Evolutionary conservation across 2,888 invertebrate genomes (phyloP).

Genomic region (Nephrotoma flavescens): DNA sequence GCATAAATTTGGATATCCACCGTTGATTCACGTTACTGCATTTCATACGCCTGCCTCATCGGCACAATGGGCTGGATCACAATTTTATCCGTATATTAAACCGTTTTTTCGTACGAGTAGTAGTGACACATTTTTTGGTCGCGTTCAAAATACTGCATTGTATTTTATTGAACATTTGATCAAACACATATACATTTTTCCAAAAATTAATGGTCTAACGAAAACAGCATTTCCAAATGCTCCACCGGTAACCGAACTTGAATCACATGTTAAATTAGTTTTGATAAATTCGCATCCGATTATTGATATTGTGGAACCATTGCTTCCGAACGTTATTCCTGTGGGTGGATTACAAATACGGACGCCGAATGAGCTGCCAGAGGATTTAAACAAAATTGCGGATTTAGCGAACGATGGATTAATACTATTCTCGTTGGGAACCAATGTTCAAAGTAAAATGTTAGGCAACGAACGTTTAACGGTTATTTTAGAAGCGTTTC

Average conservation of each 20-base stretch:
- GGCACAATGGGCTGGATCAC: conserved; percentile 16
- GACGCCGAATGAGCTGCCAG: conserved; percentile 12
- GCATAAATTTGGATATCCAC: conserved; percentile 22
- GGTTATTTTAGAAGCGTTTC: conserved; percentile 19
- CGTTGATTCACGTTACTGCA: conserved; percentile 20
- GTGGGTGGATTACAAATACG: conserved; percentile 17
- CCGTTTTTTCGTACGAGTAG: conserved; percentile 1
- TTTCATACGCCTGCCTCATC: conserved; percentile 15
- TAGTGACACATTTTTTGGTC: neutral
- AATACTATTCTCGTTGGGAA: conserved; percentile 25
- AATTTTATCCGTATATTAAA: conserved; percentile 15
- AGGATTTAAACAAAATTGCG: conserved; percentile 19
- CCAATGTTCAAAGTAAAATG: conserved; percentile 18
- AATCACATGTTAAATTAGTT: conserved; percentile 9
- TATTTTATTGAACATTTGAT: neutral
- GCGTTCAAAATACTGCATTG: neutral
- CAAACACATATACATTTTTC: neutral
- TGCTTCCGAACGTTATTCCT: conserved; percentile 13
- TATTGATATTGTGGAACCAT: neutral
- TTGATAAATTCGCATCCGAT: conserved; percentile 13
- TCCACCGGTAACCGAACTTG: neutral
- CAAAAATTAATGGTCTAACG: neutral
- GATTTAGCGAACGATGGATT: conserved; percentile 21
- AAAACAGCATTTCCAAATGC: neutral
- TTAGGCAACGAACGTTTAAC: conserved; percentile 12